phyloP scores from a whole-genome alignment of 1,140 invertebrate species.

The Asbolus verrucosus region DNA sequence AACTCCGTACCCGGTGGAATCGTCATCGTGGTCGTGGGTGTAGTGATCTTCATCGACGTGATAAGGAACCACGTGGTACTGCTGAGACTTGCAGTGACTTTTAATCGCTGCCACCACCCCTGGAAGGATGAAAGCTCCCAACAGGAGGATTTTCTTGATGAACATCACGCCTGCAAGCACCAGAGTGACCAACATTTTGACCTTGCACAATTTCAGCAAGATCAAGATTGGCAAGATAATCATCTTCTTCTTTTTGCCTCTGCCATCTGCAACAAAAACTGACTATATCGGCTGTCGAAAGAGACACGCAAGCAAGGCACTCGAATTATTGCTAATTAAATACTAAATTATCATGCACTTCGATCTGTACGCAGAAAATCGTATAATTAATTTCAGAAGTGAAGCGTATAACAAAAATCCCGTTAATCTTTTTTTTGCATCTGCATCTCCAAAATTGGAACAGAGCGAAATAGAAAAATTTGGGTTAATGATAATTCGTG shows the following conservation, averaged over 20 bases:
- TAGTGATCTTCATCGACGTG: constrained; percentile 55
- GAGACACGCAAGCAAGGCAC: too few relatives aligned
- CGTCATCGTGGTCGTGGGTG: constrained; percentile 47
- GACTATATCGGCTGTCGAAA: too few relatives aligned
- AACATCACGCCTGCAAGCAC: constrained; percentile 74
- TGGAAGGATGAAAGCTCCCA: constrained; percentile 73
- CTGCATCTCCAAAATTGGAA: too few relatives aligned
- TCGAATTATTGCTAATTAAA: too few relatives aligned
- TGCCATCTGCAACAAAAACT: constrained; percentile 3
- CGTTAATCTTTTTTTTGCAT: too few relatives aligned
- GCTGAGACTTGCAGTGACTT: constrained; percentile 70
- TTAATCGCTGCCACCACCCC: constrained; percentile 73
- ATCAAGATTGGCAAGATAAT: constrained; percentile 68
- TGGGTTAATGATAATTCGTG: too few relatives aligned
- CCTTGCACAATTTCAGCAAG: constrained; percentile 72
- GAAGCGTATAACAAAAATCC: too few relatives aligned
- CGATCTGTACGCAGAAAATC: too few relatives aligned
- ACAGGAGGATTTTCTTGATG: constrained; percentile 76
- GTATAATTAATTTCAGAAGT: too few relatives aligned
- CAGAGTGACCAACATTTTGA: constrained; percentile 73
- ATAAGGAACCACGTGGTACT: constrained; percentile 54
- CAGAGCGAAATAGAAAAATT: too few relatives aligned
- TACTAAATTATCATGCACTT: too few relatives aligned
- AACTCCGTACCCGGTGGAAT: constrained; percentile 3
- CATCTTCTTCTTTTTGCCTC: constrained; percentile 53